Percentiles rank a stretch among this genome's conserved stretches.
Evolutionary conservation across 2,888 invertebrate species (phyloP).

Genomic region (Harpagoxenus sublaevis): DNA sequence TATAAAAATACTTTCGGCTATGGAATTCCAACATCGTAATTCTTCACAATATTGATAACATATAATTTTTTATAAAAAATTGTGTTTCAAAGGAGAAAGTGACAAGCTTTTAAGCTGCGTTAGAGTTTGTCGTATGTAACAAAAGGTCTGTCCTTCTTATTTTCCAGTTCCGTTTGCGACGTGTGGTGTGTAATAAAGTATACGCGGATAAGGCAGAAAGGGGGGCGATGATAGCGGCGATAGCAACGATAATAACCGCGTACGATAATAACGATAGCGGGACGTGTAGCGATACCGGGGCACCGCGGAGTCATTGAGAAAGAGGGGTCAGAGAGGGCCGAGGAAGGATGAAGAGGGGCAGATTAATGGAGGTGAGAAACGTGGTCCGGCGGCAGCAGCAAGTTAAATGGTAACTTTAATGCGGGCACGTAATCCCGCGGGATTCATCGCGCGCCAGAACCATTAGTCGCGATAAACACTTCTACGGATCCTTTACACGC

Average conservation of each 20-base stretch:
- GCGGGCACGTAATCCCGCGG: constrained; percentile 57
- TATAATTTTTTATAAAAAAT: not conserved
- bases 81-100: not conserved
- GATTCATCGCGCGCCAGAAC: constrained; percentile 54
- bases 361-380: constrained; percentile 63
- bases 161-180: constrained; percentile 21
- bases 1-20: not conserved
- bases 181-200: constrained; percentile 14
- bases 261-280: constrained; percentile 54
- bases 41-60: not conserved
- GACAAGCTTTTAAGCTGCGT: not conserved
- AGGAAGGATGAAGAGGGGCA: constrained; percentile 21
- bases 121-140: not conserved
- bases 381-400: constrained; percentile 51
- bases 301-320: constrained; percentile 44
- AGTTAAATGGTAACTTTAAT: constrained; percentile 64
- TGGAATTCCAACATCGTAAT: no score
- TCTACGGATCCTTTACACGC: constrained; percentile 35
- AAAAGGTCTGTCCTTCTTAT: not conserved
- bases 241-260: constrained; percentile 52
- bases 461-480: constrained; percentile 62
- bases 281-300: constrained; percentile 51
- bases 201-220: constrained; percentile 12
- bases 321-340: not conserved
- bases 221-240: constrained; percentile 44